These are phyloP conservation scores for Ochropleura plecta DNA, from an alignment of 2,888 invertebrate genomes.

Conservation along the genomic window DNA sequence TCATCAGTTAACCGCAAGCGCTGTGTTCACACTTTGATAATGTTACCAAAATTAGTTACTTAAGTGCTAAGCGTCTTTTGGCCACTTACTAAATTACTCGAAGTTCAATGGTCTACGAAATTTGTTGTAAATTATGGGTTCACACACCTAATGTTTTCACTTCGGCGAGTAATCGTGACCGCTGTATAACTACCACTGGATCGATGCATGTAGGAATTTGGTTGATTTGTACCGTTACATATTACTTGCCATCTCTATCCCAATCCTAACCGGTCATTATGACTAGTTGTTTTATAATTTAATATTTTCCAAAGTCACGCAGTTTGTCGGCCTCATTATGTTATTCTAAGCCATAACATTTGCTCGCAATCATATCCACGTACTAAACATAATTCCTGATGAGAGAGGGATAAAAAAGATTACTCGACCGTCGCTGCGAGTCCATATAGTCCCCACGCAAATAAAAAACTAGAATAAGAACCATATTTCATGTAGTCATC, in stretches of 20 bases:
- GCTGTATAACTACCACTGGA: slow-evolving; percentile 81
- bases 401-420: slow-evolving; percentile 64
- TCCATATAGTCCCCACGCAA: slow-evolving; percentile 68
- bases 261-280: slow-evolving; percentile 77
- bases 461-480: slow-evolving; percentile 66
- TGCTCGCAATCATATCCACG: slow-evolving; percentile 69
- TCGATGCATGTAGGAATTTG: slow-evolving; percentile 85
- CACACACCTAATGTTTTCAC: slow-evolving; percentile 88
- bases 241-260: slow-evolving; percentile 75
- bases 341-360: slow-evolving; percentile 68
- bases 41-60: slow-evolving; percentile 80
- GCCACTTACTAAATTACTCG: slow-evolving; percentile 84
- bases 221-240: slow-evolving; percentile 81
- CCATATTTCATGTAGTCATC: slow-evolving; percentile 72
- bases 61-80: slow-evolving; percentile 80
- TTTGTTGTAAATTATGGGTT: slow-evolving; percentile 88
- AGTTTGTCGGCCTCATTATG: slow-evolving; percentile 68
- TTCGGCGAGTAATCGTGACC: slow-evolving; percentile 85
- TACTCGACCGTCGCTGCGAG: slow-evolving; percentile 58
- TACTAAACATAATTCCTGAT: slow-evolving; percentile 66
- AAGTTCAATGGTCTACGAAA: slow-evolving; percentile 87
- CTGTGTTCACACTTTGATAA: slow-evolving; percentile 77
- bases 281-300: slow-evolving; percentile 73
- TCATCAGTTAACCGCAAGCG: slow-evolving; percentile 82
- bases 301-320: slow-evolving; percentile 75